Base-by-base conservation (phyloP, 2,888 invertebrate species). In the Pristionchus mayeri region DNA sequence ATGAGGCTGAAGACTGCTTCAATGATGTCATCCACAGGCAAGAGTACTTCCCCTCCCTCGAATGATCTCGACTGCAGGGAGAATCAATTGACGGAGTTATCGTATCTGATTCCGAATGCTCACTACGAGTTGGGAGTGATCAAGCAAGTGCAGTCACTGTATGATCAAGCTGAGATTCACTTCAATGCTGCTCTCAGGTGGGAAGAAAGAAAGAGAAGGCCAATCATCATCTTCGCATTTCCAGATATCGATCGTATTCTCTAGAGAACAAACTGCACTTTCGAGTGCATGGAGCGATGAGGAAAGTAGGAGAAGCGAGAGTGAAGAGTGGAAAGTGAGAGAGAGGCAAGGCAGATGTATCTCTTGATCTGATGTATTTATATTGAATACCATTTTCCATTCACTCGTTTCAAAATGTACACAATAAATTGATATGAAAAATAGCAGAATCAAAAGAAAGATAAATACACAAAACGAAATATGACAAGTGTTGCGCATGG, bases 51-150 rank as follows among this genome's bases (percentile, higher is more conserved):
- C 9, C 30, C 21, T 63, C 63, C n/a, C 11, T 16, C 7, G 40
- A 11, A 11, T 40, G 40, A 24, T 24, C 16, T 2, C 13, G 6
- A 18, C 90, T 89, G 75, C 91, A 94, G 94, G 87, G 93, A 93
- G 86, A 93, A 93, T 85, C 90, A 95, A 79, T 95, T 98, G 85
- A 95, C 95, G 86, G 96, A 96, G 87, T 97, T 98, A 93, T 95
- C 95, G 0, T 97, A 96, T 94, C 93, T 98, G 84, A 94, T 96
- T 24, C 97, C 98, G 0, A 97, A 96, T 93, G 95, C 97, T 4
- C 94, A 95, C 80, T 96, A 96, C 21, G 98, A 98, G 93, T 94
- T 97, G 91, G 97, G 96, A 0, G 94, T 96, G 92, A 94, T 97
- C 85, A 95, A 71, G 9, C 50, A 54, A 16, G 37, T 60, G 3